phyloP scores from a whole-genome alignment of 2,888 invertebrate species.

The Aphidius colemani region DNA sequence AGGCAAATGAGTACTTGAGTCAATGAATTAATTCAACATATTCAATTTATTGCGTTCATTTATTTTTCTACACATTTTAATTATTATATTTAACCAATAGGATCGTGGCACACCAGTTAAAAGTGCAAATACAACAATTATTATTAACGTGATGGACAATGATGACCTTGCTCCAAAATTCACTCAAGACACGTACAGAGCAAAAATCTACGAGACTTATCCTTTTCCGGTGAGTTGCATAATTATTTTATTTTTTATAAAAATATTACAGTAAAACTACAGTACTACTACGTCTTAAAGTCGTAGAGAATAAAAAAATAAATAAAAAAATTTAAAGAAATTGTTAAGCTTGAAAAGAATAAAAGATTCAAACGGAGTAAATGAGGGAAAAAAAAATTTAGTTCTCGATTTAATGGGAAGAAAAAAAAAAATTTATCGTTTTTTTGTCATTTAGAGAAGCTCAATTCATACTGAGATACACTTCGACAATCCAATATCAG shows the following conservation, averaged over 20 bases:
- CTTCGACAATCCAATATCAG: slow-evolving; percentile 75
- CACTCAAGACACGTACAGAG: slow-evolving; percentile 77
- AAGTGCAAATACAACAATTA: slow-evolving; percentile 74
- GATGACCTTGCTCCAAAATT: slow-evolving; percentile 85
- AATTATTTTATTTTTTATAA: no score
- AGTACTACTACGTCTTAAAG: no score
- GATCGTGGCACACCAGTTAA: slow-evolving; percentile 82
- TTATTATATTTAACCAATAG: slow-evolving; percentile 58
- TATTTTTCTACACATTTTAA: neutral
- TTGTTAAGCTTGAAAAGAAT: no score
- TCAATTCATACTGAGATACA: slow-evolving; percentile 72
- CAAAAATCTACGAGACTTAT: slow-evolving; percentile 81
- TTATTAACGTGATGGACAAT: slow-evolving; percentile 74
- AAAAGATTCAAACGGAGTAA: no score
- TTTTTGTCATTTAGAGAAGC: slow-evolving; percentile 65
- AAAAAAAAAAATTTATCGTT: neutral
- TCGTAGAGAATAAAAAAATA: neutral
- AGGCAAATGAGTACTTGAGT: neutral
- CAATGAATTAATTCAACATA: no score
- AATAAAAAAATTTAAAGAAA: no score
- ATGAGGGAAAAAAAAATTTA: no score
- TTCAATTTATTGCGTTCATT: neutral
- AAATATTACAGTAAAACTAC: no score
- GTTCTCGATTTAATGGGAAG: neutral
- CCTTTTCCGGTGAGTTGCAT: slow-evolving; percentile 73